Evolutionary conservation across 2,113 vertebrate genomes (phyloP), one percentile per base, ranked within the genome.

Genomic region (Dermatemys mawii): DNA sequence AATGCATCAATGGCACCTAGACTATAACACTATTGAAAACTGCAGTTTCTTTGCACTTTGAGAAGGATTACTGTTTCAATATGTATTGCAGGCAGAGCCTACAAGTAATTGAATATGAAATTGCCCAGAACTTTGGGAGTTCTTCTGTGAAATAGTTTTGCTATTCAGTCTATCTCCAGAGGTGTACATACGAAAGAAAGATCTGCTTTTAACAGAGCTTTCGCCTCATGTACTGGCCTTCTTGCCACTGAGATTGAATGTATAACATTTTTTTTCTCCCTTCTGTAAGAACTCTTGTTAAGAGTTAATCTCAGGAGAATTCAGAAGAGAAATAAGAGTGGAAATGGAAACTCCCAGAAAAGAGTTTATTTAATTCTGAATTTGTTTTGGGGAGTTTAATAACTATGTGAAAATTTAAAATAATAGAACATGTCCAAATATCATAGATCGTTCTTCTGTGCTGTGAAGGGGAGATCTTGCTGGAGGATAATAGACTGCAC

Each of bases 301-400:
- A 92, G 49, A 90, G 8, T 76, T 96, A 89, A 93, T 97, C 96
- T 96, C 91, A 90, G 86, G 84, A 97, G 86, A 93, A 92, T 41
- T 96, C 90, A 92, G 88, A 57, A 83, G 50, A 86, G 95, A 93
- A 95, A 95, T 96, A 80, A 82, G 57, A 88, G 92, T 83, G 83
- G 82, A 97, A 89, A 97, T 96, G 93, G 95, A 96, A 97, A 96
- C 86, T 97, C 84, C 90, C 92, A 73, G 83, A 87, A 90, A 82
- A 92, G 50, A 89, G 75, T 51, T 90, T 53, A 89, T 76, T 95
- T 96, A 94, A 12, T 90, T 95, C 63, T 70, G 78, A 70, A 76
- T 35, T 55, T 93, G 87, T 90, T 81, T 90, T 83, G 24, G 44
- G 70, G 50, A 35, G 57, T 83, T 85, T 89, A 70, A 83, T 73